Base-by-base conservation (phyloP, 2,888 invertebrate species). In the Homarus gammarus region DNA sequence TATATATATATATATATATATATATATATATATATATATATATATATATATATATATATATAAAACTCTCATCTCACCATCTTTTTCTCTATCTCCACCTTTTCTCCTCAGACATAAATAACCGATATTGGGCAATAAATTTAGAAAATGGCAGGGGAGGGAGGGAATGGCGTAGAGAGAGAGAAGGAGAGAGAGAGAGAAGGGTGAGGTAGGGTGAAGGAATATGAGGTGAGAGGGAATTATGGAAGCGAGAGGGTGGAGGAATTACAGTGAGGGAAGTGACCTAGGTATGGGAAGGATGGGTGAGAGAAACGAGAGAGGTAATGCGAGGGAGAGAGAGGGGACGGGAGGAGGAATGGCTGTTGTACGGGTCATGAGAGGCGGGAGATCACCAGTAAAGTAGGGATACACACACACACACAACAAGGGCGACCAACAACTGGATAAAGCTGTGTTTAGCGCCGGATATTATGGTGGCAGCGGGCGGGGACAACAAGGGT, bases 21-120 rank as follows among this genome's bases (percentile, higher is more conserved):
- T n/a, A n/a, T n/a, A n/a, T n/a, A n/a, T n/a, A n/a, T n/a, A n/a
- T n/a, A n/a, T n/a, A n/a, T n/a, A n/a, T n/a, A n/a, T n/a, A n/a
- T n/a, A n/a, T n/a, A n/a, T n/a, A n/a, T n/a, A n/a, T n/a, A n/a
- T n/a, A n/a, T 49, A 49, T 27, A 44, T 77, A n/a, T 77, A 40
- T 44, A 27, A n/a, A 40, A 44, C 77, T 77, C 77, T 77, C 77
- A 40, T 49, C 33, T 49, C 49, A 22, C 49, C 44, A n/a, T 49
- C 64, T 81, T 31, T 64, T 49, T 64, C 64, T 64, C 64, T 64
- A 44, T 81, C 81, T 81, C 81, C n/a, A 36, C 64, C 81, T 56
- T 56, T 22, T 56, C 56, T 56, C 56, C 22, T 56, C 56, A 5
- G 22, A 12, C 56, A 56, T 56, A 22, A 56, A 56, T 56, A 56